Percentiles rank a stretch among this genome's conserved stretches.
These are phyloP conservation scores for Sinhomidia bicolor DNA, from an alignment of 2,888 invertebrate genomes.

Conservation along the genomic window DNA sequence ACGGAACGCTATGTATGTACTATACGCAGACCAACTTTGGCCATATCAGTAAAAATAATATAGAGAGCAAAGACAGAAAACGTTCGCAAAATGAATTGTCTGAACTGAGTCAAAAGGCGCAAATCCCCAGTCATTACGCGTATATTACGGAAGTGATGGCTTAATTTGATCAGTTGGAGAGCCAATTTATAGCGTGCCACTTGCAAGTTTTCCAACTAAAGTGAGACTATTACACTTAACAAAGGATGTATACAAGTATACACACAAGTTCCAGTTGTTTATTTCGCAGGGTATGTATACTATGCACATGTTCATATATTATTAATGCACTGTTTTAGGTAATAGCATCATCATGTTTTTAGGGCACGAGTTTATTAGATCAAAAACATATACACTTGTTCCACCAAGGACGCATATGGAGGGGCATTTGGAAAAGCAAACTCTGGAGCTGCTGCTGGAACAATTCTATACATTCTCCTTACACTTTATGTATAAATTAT, in stretches of 20 bases:
- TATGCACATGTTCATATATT: too few species aligned
- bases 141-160: slow-evolving; percentile 36
- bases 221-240: background rate
- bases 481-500: background rate
- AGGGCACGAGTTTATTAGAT: background rate
- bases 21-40: too few species aligned
- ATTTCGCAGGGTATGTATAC: too few species aligned
- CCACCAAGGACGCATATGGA: background rate
- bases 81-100: background rate
- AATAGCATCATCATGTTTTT: background rate
- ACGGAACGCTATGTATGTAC: too few species aligned
- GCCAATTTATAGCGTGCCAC: background rate
- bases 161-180: slow-evolving; percentile 19
- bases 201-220: background rate
- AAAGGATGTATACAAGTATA: too few species aligned
- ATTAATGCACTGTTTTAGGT: too few species aligned
- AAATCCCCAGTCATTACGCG: background rate
- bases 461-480: background rate
- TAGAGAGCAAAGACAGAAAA: too few species aligned
- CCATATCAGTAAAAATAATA: background rate
- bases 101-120: background rate
- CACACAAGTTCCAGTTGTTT: too few species aligned
- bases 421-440: background rate
- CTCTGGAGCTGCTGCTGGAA: background rate
- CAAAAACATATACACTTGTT: background rate